Base-by-base conservation (phyloP, 2,797 vertebrate genomes). In the Corythornis leucogaster region DNA sequence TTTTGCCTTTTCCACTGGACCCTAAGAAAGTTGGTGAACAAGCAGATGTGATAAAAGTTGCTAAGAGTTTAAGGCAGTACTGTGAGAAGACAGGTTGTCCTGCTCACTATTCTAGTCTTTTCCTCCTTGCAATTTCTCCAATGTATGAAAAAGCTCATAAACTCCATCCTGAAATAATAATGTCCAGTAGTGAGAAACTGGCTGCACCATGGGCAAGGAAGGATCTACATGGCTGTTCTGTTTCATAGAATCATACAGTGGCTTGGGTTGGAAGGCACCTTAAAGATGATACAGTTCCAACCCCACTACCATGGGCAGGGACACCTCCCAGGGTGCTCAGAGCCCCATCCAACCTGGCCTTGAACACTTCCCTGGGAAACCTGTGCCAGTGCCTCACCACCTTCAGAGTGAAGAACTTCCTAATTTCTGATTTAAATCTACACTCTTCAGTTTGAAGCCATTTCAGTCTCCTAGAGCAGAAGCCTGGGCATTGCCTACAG, bases 131-230 rank as follows among this genome's bases (percentile, higher is more conserved):
- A 38, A 31, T 53, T 64, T 19, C 21, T 26, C 18, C 6, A 63
- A 43, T 3, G 2, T 2, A 5, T 21, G 20, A 61, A 81, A 24
- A 59, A 80, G 0, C 8, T 12, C 6, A 28, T 19, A 17, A 45
- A 45, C 33, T 67, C 30, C 35, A 53, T 15, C 35, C n/a, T 74
- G 50, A 53, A 70, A 26, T 14, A 11, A 8, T 20, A 10, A 22
- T 0, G 4, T 61, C 54, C 35, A 30, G 5, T 0, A 62, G 30
- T 1, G 4, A 40, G 53, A 59, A 43, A 11, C 30, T 21, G 38
- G 9, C 50, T 54, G 31, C 43, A 21, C 33, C 35, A 2, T 4
- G n/a, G 81, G 15, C 30, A 17, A 40, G 48, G 28, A 55, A 70
- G 30, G 25, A 4, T 22, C 11, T 26, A 67, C 11, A 21, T 0